Base-by-base conservation (phyloP, 2,113 vertebrate genomes). In the Bubo scandiacus region DNA sequence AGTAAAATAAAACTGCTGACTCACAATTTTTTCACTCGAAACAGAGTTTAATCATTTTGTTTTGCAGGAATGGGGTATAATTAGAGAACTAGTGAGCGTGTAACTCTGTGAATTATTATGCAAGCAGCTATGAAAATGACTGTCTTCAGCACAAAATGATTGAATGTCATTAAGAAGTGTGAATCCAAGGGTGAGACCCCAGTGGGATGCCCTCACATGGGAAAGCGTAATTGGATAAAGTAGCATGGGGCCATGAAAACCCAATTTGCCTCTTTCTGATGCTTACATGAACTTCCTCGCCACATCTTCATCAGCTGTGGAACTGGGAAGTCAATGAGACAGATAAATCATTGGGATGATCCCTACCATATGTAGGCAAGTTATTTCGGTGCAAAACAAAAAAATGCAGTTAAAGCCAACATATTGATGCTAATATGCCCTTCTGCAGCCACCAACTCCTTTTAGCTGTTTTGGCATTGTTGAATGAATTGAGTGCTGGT, bases 141-240 rank as follows among this genome's bases (percentile, higher is more conserved):
- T 95, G 90, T 96, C 94, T 97, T 96, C 96, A 97, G 97, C 96
- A 97, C 75, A 96, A 97, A 95, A 97, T 97, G 94, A 96, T 97
- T 86, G 94, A 95, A 94, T 94, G 90, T 92, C 96, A 94, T 97
- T 96, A 97, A 96, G 86, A 88, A 74, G 90, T 91, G 75, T 88
- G 96, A 95, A 88, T 97, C 95, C 94, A 92, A 93, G 94, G 85
- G 94, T 97, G 96, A 96, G 92, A 40, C 92, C 94, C 88, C 96
- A 96, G 92, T 94, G 88, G 94, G 95, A 97, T 83, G 57, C 86
- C 93, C 88, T 97, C 25, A 12, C 88, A 83, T 88, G 90, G 89
- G 91, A 74, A 94, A 91, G 26, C 10, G 0, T 96, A 96, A 97
- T 97, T 96, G 93, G 89, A 95, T 94, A 96, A 96, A 96, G 79